Evolutionary conservation across 1,140 invertebrate genomes (phyloP), one percentile per base, ranked within the genome.

Genomic region (Copidosoma floridanum): DNA sequence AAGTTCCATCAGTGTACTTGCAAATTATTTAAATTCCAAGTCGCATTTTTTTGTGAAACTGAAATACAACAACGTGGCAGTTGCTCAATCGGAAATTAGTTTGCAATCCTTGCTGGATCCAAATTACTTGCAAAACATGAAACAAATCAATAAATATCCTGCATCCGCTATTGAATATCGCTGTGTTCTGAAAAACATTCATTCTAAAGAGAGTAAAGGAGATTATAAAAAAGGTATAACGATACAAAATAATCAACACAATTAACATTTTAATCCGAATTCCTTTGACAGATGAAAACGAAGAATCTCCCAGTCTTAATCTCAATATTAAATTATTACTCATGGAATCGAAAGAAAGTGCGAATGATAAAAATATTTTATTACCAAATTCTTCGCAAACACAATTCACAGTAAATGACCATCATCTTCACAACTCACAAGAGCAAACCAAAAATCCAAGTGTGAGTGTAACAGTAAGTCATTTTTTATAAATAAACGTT

Each of bases 21-120:
- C 66, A 48, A 69, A 72, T 65, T 80, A 78, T 57, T 68, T 79
- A 27, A 56, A 71, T 53, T 35, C 58, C 2, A 72, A 74, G 16
- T 69, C 78, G 38, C 62, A 71, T 67, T 68, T 78, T 23, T 55
- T 71, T 6, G 64, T 80, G 32, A 69, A 64, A 59, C 60, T 80
- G 3, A 76, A 72, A 56, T 60, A 69, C 41, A 66, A 69, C 53
- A 66, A 74, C 50, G 64, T 53, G 20, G 43, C 67, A 46, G 29
- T 78, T 21, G 73, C 68, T 26, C 65, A 73, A 51, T 69, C 73
- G 5, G 67, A 73, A 62, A 40, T 79, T 40, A 68, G 79, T 68
- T 57, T 79, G 5, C 62, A 68, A 51, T 58, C 74, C 24, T 52
- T 79, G 23, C 57, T 79, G 29, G 50, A 68, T n/a, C 54, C 59